These are phyloP conservation scores for Columba livia DNA, from an alignment of 2,113 vertebrate species.

Conservation along the genomic window DNA sequence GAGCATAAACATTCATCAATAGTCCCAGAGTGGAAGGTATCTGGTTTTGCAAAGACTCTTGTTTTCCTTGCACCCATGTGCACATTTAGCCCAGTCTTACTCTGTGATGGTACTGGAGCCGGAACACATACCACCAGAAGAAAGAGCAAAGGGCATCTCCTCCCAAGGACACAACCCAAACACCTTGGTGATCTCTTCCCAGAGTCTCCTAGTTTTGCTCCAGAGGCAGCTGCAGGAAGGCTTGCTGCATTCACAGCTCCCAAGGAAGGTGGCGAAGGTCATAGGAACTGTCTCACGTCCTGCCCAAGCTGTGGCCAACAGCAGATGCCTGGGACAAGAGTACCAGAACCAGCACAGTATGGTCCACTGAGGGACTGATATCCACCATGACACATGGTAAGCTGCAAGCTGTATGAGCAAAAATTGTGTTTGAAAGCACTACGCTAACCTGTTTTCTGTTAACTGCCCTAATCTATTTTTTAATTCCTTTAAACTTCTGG, in stretches of 20 bases:
- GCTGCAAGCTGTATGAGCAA: neutral
- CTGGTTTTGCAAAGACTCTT: neutral
- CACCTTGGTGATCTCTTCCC: neutral
- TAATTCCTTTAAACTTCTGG: neutral
- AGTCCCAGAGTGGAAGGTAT: neutral
- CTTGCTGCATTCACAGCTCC: neutral
- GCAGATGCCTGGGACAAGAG: neutral
- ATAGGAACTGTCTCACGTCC: rapidly evolving
- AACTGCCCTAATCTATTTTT: neutral
- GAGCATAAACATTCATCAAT: neutral
- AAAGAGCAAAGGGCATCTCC: neutral
- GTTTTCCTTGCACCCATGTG: neutral
- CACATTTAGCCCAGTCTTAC: neutral
- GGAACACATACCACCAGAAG: neutral
- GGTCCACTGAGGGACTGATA: neutral
- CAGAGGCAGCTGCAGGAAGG: neutral
- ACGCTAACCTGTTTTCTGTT: neutral
- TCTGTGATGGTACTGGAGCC: neutral
- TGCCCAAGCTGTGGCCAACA: neutral
- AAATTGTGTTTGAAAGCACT: neutral
- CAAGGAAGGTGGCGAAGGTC: neutral
- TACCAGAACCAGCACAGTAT: neutral
- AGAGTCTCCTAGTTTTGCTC: neutral
- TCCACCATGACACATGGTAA: rapidly evolving
- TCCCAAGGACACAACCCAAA: neutral